phyloP scores from a whole-genome alignment of 2,888 invertebrate species.

The Idaea straminata region DNA sequence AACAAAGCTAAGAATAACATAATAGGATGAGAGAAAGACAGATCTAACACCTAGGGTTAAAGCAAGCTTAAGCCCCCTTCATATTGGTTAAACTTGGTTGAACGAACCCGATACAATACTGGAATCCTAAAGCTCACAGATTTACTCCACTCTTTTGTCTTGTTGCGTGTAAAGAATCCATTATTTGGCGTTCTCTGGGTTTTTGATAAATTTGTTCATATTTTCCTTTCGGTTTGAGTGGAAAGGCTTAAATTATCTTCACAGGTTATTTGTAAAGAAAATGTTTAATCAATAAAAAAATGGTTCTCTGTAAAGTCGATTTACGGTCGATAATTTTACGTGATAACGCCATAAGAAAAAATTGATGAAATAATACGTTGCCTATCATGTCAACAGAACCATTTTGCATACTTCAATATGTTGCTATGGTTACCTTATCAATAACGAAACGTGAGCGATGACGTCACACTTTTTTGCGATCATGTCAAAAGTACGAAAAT shows the following conservation, averaged over 20 bases:
- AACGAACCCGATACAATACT: slow-evolving; percentile 11
- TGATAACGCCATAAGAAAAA: no score
- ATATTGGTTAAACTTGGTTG: slow-evolving; percentile 4
- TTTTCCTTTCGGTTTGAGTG: neutral
- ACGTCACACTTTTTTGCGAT: no score
- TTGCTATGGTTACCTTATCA: no score
- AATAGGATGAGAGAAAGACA: neutral
- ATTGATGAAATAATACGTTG: no score
- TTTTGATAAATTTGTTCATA: neutral
- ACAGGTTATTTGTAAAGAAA: no score
- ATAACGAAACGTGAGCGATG: no score
- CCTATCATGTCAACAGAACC: no score
- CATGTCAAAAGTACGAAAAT: no score
- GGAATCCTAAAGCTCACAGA: slow-evolving; percentile 12
- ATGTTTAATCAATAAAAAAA: no score
- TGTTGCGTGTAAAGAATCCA: slow-evolving; percentile 13
- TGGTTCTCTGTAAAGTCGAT: no score
- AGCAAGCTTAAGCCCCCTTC: neutral
- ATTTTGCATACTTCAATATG: no score
- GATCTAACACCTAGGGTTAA: neutral
- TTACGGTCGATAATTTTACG: no score
- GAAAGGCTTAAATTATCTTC: neutral
- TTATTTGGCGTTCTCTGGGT: slow-evolving; percentile 2
- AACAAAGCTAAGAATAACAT: neutral
- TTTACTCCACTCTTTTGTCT: slow-evolving; percentile 16